Percentiles rank a stretch among this genome's conserved stretches.
These are phyloP conservation scores for Amphiprion clarkii DNA, from an alignment of 2,797 vertebrate species.

Conservation along the genomic window DNA sequence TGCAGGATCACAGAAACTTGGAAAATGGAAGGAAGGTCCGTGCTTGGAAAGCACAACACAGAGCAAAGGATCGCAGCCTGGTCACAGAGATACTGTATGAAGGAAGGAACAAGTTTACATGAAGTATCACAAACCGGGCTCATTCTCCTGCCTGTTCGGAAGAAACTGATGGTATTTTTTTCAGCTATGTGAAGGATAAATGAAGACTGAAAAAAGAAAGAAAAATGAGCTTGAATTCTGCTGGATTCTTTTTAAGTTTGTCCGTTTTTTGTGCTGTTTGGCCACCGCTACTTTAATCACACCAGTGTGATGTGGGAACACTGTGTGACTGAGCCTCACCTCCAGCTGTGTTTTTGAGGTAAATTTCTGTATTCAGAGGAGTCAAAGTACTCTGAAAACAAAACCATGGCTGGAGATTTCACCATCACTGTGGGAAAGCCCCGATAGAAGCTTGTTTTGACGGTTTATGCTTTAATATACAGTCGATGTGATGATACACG, in stretches of 20 bases:
- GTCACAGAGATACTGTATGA: constrained; percentile 16
- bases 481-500: constrained; percentile 10
- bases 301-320: constrained; percentile 35
- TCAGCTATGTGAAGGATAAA: constrained; percentile 33
- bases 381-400: constrained; percentile 54
- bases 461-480: constrained; percentile 29
- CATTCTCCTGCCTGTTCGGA: constrained; percentile 3
- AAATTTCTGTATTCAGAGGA: constrained; percentile 33
- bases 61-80: neutral
- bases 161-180: constrained; percentile 13
- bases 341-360: constrained; percentile 35
- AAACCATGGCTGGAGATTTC: constrained; percentile 21
- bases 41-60: constrained; percentile 2
- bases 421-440: constrained; percentile 22
- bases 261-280: neutral
- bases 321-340: constrained; percentile 38
- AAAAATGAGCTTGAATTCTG: neutral
- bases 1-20: neutral
- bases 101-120: constrained; percentile 55
- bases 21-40: constrained; percentile 6
- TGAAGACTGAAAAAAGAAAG: constrained; percentile 32
- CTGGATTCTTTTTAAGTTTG: neutral
- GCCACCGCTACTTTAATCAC: neutral
- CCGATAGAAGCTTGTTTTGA: constrained; percentile 12
- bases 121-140: constrained; percentile 11